Percentiles rank a stretch among this genome's conserved stretches.
These are phyloP conservation scores for Drosophila punjabiensis DNA, from an alignment of 1,140 invertebrate species.

Conservation along the genomic window DNA sequence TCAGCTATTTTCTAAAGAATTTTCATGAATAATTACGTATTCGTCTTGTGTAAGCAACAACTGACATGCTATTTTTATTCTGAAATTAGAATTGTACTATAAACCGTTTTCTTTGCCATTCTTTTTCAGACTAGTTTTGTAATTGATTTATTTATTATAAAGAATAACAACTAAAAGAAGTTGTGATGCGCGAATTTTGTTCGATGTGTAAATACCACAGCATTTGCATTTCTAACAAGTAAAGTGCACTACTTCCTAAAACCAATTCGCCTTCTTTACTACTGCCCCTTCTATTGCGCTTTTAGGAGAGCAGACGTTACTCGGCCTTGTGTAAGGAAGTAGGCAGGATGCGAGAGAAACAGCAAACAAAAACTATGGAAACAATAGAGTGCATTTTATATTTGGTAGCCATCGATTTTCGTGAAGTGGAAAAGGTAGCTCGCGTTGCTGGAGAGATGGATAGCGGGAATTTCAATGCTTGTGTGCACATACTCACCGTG, in stretches of 20 bases:
- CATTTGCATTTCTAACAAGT: neutral
- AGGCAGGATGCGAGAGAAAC: constrained; percentile 6
- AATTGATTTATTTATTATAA: too few species aligned
- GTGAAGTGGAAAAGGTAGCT: constrained; percentile 11
- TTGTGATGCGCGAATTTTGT: neutral
- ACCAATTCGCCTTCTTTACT: neutral
- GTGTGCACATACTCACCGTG: neutral
- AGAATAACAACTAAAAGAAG: neutral
- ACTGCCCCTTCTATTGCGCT: neutral
- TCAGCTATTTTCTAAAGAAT: too few species aligned
- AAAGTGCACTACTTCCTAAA: neutral
- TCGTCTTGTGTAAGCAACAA: too few species aligned
- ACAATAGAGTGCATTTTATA: constrained; percentile 36
- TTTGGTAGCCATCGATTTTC: constrained; percentile 45
- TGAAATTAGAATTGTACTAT: too few species aligned
- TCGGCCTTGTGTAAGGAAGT: neutral
- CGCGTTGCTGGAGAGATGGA: constrained; percentile 3
- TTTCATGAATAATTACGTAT: too few species aligned
- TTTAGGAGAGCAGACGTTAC: neutral
- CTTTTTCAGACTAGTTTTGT: too few species aligned
- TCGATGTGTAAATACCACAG: neutral
- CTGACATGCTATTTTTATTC: too few species aligned
- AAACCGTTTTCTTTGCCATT: too few species aligned
- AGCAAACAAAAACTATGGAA: constrained; percentile 10
- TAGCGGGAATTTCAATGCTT: constrained; percentile 1